phyloP scores from a whole-genome alignment of 2,888 invertebrate genomes.

The Ferrisia virgata region DNA sequence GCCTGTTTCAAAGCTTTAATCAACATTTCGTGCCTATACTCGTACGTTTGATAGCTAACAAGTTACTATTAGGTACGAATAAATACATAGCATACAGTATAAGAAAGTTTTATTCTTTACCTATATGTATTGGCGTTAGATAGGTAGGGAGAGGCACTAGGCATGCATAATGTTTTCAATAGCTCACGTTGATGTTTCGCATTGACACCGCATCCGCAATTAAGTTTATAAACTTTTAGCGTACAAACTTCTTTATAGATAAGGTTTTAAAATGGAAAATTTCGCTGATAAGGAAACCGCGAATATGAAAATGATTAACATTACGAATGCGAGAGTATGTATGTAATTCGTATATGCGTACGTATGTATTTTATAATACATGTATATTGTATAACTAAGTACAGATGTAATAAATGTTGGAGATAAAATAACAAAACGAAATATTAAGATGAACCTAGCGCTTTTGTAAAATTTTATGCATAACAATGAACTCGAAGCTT shows the following conservation, averaged over 20 bases:
- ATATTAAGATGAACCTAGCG: background rate
- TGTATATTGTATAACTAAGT: no score
- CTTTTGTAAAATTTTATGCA: background rate
- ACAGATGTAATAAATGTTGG: background rate
- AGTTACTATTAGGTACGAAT: background rate
- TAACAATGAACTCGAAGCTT: conserved; percentile 8
- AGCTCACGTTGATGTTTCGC: background rate
- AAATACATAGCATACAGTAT: background rate
- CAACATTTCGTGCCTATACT: background rate
- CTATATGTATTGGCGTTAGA: background rate
- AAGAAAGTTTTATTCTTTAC: background rate
- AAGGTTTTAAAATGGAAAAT: background rate
- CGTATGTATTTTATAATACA: no score
- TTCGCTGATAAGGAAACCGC: background rate
- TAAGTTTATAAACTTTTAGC: conserved; percentile 16
- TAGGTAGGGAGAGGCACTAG: background rate
- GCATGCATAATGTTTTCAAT: background rate
- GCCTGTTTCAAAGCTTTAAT: conserved; percentile 22
- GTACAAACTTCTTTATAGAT: background rate
- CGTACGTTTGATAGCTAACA: background rate
- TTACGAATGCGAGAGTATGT: background rate
- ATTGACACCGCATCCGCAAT: background rate
- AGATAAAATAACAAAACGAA: conserved; percentile 7
- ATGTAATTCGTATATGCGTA: background rate
- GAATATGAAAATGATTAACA: background rate